Base-by-base conservation (phyloP, 2,113 vertebrate species). In the Oryzias curvinotus region DNA sequence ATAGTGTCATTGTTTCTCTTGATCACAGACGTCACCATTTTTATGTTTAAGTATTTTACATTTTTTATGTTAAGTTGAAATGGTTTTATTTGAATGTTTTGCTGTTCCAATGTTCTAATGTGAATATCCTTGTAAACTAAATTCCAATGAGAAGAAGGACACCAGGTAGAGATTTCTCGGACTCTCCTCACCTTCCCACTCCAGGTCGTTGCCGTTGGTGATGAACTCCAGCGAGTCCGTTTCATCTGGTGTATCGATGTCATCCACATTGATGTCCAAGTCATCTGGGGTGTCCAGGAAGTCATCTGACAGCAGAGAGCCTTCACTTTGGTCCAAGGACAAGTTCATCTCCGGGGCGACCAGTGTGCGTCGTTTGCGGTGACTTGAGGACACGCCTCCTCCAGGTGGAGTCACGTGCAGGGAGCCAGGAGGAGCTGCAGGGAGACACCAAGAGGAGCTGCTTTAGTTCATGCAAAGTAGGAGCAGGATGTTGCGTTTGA, bases 251-350 rank as follows among this genome's bases (percentile, higher is more conserved):
- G 97, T 99, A 46, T 98, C 97, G 0, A 99, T 97, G 62, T 98
- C 97, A 0, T 99, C 97, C 30, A 99, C 94, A 0, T 99, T 98
- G 4, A 99, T 98, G 75, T 99, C 97, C 80, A 98, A 91, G 85
- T 98, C 96, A 0, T 99, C 96, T 0, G 96, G 96, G 0, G 96
- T 98, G 78, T 99, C 97, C 85, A 98, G 67, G 78, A 96, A 96
- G 73, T 99, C 97, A 0, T 98, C 96, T 0, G 96, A 99, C 71
- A 98, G 88, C 80, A 98, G 82, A 7, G 96, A 98, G 0, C 97
- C 97, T 74, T 99, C 97, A 0, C 96, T 98, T 63, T 96, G 97
- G 76, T 99, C 97, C 88, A 99, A 87, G 16, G 97, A 99, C 57
- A 98, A 93, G 88, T 96, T 99, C 90, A 99, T 98, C 67, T 98